Percentiles rank a stretch among this genome's conserved stretches.
Evolutionary conservation across 1,140 invertebrate species (phyloP).

Genomic region (Sminthurides bifidus): DNA sequence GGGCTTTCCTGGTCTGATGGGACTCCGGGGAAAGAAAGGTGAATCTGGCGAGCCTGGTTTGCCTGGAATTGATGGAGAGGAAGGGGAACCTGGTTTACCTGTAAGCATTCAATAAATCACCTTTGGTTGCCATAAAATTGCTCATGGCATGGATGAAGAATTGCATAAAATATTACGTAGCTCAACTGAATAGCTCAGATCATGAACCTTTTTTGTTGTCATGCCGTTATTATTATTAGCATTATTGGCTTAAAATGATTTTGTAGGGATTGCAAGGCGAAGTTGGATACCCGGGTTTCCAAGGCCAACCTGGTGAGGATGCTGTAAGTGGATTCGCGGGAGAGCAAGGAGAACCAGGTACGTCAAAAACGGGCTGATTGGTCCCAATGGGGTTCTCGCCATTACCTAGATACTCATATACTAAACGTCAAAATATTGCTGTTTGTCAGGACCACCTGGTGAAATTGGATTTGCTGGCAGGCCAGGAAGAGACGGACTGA

Average conservation of each 20-base stretch:
- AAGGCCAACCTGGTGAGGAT: not conserved
- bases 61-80: not conserved
- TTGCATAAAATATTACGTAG: no score
- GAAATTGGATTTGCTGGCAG: constrained; percentile 40
- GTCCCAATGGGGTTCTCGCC: not conserved
- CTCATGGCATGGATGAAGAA: no score
- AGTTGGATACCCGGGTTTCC: not conserved
- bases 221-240: no score
- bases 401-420: not conserved
- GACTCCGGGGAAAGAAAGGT: constrained; percentile 39
- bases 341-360: not conserved
- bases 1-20: constrained; percentile 40
- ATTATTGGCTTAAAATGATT: no score
- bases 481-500: constrained; percentile 35
- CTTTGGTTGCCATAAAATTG: no score
- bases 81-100: not conserved
- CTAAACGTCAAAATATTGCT: not conserved
- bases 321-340: not conserved
- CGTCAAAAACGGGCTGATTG: not conserved
- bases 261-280: not conserved
- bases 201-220: no score
- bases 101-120: not conserved
- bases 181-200: no score
- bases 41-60: constrained; percentile 3
- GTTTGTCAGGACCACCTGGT: constrained; percentile 33